Base-by-base conservation (phyloP, 2,113 vertebrate species). In the Seriola rivoliana region DNA sequence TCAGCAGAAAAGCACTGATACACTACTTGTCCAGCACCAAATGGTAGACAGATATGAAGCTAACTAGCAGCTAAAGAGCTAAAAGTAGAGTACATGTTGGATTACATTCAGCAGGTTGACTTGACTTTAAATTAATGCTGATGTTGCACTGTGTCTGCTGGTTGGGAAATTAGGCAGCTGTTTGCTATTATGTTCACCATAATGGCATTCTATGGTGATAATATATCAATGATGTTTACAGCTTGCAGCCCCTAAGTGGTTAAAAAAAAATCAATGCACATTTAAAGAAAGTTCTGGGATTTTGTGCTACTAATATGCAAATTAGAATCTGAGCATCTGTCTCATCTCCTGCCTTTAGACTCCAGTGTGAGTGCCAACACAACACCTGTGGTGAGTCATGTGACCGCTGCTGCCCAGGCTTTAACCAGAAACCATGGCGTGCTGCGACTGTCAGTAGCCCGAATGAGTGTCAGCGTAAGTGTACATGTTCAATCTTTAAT, bases 301-400 rank as follows among this genome's bases (percentile, higher is more conserved):
- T 55, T 34, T 78, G 32, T 16, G 5, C 12, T n/a, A n/a, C 9
- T 7, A 48, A 23, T 3, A 71, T 29, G 10, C 4, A 21, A 11
- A 59, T 74, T 0, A 55, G 8, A 75, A 48, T 25, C 0, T 32
- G 32, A 62, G 8, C 25, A 9, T 78, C 3, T 76, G 21, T 84
- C 40, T 75, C 12, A 1, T 75, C 25, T 85, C 44, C 32, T 69
- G 40, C 85, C 75, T 65, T 13, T 72, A 99, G 98, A 79, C 96
- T 95, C 76, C 96, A 93, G 32, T 99, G 98, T 71, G 93, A 96
- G 76, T 99, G 98, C 91, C 95, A 94, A 72, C 98, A 98, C 90
- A 97, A 98, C 88, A 99, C 98, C 68, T 99, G 98, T 25, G 97
- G 98, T 2, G 95, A 97, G 85, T 97, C 96, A 6, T 99, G 98